Evolutionary conservation across 2,888 invertebrate species (phyloP).

Genomic region (Rugalucina vietnamica): DNA sequence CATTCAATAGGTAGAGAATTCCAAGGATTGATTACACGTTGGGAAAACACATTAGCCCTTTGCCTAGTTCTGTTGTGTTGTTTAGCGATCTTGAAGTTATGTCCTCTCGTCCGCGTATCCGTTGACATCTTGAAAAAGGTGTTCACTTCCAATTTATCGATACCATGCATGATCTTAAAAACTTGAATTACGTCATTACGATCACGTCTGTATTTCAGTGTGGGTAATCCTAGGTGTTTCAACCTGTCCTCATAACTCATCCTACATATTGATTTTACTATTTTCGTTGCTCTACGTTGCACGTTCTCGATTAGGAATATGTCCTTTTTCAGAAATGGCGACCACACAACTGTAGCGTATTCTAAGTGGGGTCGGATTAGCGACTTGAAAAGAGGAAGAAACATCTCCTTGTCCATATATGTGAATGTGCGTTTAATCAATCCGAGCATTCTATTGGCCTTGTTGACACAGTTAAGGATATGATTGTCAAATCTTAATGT

Average conservation of each 20-base stretch:
- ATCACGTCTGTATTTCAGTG: background rate
- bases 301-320: too few relatives aligned
- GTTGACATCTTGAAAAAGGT: background rate
- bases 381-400: too few relatives aligned
- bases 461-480: too few relatives aligned
- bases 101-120: background rate
- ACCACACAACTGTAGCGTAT: too few relatives aligned
- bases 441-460: too few relatives aligned
- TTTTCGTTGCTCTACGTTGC: background rate
- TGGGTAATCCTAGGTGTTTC: background rate
- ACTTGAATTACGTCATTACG: background rate
- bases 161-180: background rate
- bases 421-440: too few relatives aligned
- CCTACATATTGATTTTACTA: background rate
- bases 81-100: background rate
- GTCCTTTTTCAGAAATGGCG: too few relatives aligned
- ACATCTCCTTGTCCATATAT: too few relatives aligned
- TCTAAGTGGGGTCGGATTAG: too few relatives aligned
- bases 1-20: background rate
- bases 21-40: background rate
- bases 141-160: background rate
- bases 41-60: background rate
- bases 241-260: background rate
- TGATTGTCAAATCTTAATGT: too few relatives aligned
- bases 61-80: background rate